Evolutionary conservation across 2,888 invertebrate genomes (phyloP), one percentile per base, ranked within the genome.

Genomic region (Siphonodentalium dalli): DNA sequence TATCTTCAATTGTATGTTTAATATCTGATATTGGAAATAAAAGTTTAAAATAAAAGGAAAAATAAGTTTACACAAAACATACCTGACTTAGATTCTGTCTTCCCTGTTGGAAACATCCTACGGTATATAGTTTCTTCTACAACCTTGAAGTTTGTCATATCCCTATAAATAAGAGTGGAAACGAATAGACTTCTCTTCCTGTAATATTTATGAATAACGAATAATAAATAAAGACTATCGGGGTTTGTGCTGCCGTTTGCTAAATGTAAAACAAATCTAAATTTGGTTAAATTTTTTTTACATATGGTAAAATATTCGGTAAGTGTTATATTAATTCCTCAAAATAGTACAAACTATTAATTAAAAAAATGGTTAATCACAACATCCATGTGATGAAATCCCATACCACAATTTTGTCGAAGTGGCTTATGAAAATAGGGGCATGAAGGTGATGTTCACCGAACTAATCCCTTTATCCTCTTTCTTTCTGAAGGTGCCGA

Each of bases 41-140:
- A 3, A 11, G 8, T n/a, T n/a, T 18, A 6, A 7, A 39, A 18
- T 20, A 6, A 1, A 20, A 20, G n/a, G 6, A 21, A 21, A 6
- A 11, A 38, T 37, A 41, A 15, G 42, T 13, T 24, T 9, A 21
- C 35, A 13, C 27, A 24, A 27, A 18, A 27, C n/a, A 41, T 13
- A 23, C 40, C 34, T 3, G 8, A 34, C 18, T 6, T 3, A 33
- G 18, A n/a, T 8, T 48, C 43, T n/a, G 65, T 57, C 20, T 58
- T 47, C 7, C 50, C 60, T n/a, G 39, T 31, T 9, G 63, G 55
- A 28, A 68, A 61, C 68, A 68, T 68, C 40, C 59, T 64, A 11
- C 18, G 33, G 23, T 47, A 66, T 51, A 61, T 58, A n/a, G 53
- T 51, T 15, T 47, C 60, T 31, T 65, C 64, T 11, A 57, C 29